Evolutionary conservation across 2,888 invertebrate genomes (phyloP).

Genomic region (Deilephila porcellus): DNA sequence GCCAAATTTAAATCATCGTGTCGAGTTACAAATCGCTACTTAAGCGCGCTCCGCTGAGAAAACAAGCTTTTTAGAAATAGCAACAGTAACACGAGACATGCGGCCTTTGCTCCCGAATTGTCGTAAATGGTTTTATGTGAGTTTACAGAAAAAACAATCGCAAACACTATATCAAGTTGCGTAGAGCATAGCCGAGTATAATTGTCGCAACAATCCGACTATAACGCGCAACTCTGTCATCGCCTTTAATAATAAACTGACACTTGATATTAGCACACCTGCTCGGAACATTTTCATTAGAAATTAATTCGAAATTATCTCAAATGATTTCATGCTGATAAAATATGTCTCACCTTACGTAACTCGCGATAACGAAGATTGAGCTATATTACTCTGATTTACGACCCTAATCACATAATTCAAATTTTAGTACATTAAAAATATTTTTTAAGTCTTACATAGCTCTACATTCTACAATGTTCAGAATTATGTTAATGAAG

Average conservation of each 20-base stretch:
- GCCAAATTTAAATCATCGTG: conserved; percentile 64
- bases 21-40: conserved; percentile 75
- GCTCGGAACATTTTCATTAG: conserved; percentile 44
- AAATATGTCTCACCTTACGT: conserved; percentile 12
- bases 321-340: conserved; percentile 37
- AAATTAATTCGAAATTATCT: conserved; percentile 45
- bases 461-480: not conserved
- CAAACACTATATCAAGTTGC: conserved; percentile 58
- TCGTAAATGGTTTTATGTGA: conserved; percentile 79
- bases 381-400: conserved; percentile 18
- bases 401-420: not conserved
- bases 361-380: conserved; percentile 3
- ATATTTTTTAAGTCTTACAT: not conserved
- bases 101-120: conserved; percentile 79
- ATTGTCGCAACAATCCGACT: not conserved
- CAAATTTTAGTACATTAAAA: not conserved
- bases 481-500: not conserved
- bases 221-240: conserved; percentile 49
- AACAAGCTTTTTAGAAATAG: conserved; percentile 84
- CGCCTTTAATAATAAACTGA: conserved; percentile 58
- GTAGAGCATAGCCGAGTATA: not conserved
- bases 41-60: conserved; percentile 80
- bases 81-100: conserved; percentile 65
- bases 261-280: conserved; percentile 59
- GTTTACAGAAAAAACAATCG: conserved; percentile 76